Evolutionary conservation across 2,888 invertebrate genomes (phyloP), one percentile per base, ranked within the genome.

Genomic region (Plemyria rubiginata): DNA sequence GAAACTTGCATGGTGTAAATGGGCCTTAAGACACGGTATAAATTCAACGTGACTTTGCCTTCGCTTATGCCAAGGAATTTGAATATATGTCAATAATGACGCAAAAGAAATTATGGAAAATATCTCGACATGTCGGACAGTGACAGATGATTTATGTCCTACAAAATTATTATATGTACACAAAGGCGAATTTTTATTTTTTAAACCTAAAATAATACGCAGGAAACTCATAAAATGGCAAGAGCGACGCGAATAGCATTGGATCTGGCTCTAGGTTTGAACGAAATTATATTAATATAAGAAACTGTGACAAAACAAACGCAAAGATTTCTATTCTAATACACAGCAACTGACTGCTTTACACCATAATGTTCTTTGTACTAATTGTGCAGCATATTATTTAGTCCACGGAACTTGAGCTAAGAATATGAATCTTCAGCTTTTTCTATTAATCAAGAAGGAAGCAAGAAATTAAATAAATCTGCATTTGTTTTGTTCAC

Each of bases 281-380:
- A 54, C 32, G 38, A 22, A 50, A 38, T 8, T 11, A 32, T 54
- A 16, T 16, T 6, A n/a, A 50, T 36, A 15, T 65, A 71, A 72
- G 85, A 85, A 86, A 86, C 84, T 84, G 80, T 75, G 76, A 76
- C 85, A 88, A 87, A 87, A 83, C 85, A 85, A 86, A 79, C 77
- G 80, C 76, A 74, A 74, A 40, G 11, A 11, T 13, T 13, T 32
- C 0, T 32, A 15, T 13, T 36, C 9, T 36, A 7, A 1, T 48
- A 4, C 2, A 38, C 11, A 38, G 36, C 36, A 7, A 3, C 36
- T n/a, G n/a, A n/a, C 11, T 22, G 22, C 22, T 22, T 7, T 32
- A 1, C 32, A 32, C 32, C 8, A 3, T 32, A 8, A 6, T 32
- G 7, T 32, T 8, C 6, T 32, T 32, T 32, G 29, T 29, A 4